Percentiles rank a stretch among this genome's conserved stretches.
phyloP scores from a whole-genome alignment of 2,113 vertebrate species.

The Phylloscopus trochilus region DNA sequence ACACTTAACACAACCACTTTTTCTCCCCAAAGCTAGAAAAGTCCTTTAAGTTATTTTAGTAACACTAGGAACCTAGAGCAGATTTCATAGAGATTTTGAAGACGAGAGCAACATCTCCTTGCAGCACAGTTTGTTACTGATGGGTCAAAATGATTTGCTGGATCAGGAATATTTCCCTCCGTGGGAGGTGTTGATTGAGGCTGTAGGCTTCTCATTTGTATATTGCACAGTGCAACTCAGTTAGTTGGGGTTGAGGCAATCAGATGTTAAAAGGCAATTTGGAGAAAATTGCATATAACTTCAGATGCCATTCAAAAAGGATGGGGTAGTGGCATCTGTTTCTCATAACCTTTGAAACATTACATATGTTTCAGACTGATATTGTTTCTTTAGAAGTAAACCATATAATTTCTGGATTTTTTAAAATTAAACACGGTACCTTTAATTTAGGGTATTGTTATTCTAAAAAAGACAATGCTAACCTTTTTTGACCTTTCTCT shows the following conservation, averaged over 20 bases:
- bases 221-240: neutral
- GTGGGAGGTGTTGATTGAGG: neutral
- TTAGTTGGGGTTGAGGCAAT: slow-evolving; percentile 20
- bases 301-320: slow-evolving; percentile 42
- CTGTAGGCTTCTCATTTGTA: slow-evolving; percentile 12
- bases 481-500: neutral
- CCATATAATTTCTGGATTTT: slow-evolving; percentile 41
- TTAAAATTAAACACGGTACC: neutral
- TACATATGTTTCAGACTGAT: neutral
- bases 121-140: neutral
- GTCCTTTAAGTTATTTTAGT: neutral
- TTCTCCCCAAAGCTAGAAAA: neutral
- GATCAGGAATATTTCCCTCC: neutral
- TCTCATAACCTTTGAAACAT: slow-evolving; percentile 47
- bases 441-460: slow-evolving; percentile 31
- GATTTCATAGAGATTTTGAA: neutral
- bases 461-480: slow-evolving; percentile 18
- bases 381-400: slow-evolving; percentile 43
- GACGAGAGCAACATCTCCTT: neutral
- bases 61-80: neutral
- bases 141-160: neutral
- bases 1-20: neutral
- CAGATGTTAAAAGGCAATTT: slow-evolving; percentile 50
- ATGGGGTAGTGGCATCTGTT: slow-evolving; percentile 45
- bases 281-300: slow-evolving; percentile 46